Base-by-base conservation (phyloP, 2,113 vertebrate species). In the Tenebrosternarchus preto region DNA sequence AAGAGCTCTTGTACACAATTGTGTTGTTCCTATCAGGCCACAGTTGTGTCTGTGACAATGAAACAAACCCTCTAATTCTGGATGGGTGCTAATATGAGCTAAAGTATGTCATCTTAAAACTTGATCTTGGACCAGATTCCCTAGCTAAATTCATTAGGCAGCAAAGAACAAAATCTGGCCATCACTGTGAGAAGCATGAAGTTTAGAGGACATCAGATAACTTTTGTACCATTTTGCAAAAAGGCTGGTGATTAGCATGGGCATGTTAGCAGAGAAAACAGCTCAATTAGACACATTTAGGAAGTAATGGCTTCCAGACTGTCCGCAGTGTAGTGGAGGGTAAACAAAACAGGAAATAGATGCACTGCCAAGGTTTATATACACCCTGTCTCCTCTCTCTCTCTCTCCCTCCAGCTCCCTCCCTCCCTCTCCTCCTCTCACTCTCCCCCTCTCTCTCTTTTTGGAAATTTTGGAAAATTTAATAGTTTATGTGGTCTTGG, bases 261-360 rank as follows among this genome's bases (percentile, higher is more conserved):
- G 39, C 31, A 15, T 39, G 33, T 82, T 61, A 79, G 68, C 67
- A 79, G 31, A 46, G 70, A 64, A 75, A 85, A 31, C 43, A 17
- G 31, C 76, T 84, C 80, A 85, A 78, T 82, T 82, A 85, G 69
- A 87, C 36, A 59, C 39, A 74, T 83, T 53, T 43, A 67, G 68
- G 16, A 72, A 63, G 72, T 63, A 83, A 85, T 46, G 70, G 56
- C 55, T 79, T 87, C 64, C 64, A 83, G 83, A 77, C 66, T 61
- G 6, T 73, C 74, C 69, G 53, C 68, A 77, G 55, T 67, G 16
- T 53, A 85, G 74, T 46, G 68, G 31, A 31, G 36, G 72, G 71
- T 73, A 57, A 73, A 67, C 39, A 60, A 29, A n/a, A 25, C n/a
- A 76, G 82, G 63, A 43, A 82, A 80, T 46, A 59, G 27, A 73